A percentile compares a stretch with the other conserved stretches of the same genome.
phyloP scores from a whole-genome alignment of 2,797 vertebrate genomes.

The Nyctibius grandis region DNA sequence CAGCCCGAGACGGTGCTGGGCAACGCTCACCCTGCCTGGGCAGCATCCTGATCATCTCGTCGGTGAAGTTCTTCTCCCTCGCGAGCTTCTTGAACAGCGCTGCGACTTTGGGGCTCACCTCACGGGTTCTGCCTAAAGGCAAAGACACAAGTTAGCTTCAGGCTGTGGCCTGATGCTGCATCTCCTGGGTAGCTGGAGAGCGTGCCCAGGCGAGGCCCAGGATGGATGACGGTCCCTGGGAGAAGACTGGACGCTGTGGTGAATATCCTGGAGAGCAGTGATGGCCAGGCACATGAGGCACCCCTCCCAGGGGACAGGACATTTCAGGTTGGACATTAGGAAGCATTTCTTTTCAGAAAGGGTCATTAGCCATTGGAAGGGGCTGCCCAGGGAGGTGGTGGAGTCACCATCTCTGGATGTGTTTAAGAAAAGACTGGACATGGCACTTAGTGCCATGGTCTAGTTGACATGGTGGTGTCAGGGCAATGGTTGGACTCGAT shows the following conservation, averaged over 20 bases:
- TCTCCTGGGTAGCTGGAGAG: not conserved
- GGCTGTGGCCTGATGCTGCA: not conserved
- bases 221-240: too few species aligned
- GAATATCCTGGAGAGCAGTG: not conserved
- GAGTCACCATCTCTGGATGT: too few species aligned
- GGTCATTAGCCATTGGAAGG: too few species aligned
- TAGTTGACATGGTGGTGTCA: too few species aligned
- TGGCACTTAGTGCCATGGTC: too few species aligned
- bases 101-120: not conserved
- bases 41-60: not conserved
- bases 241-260: not conserved
- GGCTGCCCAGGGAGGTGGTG: too few species aligned
- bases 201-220: rapidly evolving
- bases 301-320: not conserved
- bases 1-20: rapidly evolving
- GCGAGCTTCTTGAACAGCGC: not conserved
- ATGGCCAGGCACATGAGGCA: not conserved
- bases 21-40: constrained; percentile 35
- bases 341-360: too few species aligned
- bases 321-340: too few species aligned
- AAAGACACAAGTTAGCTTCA: not conserved
- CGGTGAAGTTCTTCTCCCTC: not conserved
- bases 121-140: not conserved
- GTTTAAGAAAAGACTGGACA: too few species aligned
- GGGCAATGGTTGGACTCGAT: too few species aligned